Base-by-base conservation (phyloP, 2,797 vertebrate genomes). In the Enteromius paludinosus region DNA sequence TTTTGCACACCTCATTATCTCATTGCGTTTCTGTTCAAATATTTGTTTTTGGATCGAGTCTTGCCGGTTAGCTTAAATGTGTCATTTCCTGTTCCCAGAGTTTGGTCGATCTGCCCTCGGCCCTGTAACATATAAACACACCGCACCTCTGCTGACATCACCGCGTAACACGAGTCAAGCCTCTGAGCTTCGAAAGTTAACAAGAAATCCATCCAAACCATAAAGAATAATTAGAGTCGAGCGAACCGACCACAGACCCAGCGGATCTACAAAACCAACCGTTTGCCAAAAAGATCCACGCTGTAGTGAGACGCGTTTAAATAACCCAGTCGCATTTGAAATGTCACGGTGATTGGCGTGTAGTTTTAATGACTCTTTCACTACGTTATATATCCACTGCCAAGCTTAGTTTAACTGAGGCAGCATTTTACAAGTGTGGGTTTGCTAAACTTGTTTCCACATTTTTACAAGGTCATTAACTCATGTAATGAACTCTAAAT, bases 401-500 rank as follows among this genome's bases (percentile, higher is more conserved):
- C 82, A 86, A 73, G 33, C 73, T 71, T 64, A 71, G 73, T 85
- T 81, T 84, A 83, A 85, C 69, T 73, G 76, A 87, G 84, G 71
- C 74, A 45, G 73, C 82, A 77, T 81, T 88, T 85, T 86, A 85
- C 78, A 86, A 71, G 78, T 81, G 73, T 81, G 79, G 80, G 71
- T 82, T 84, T 86, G 78, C 81, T 81, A 61, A 86, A 88, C 79
- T 82, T 86, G 84, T 87, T 87, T 86, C 84, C 83, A 83, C 82
- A 87, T 86, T 82, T 84, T 88, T 85, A 86, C 87, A 85, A 88
- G 78, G 80, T 86, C 87, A 88, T 88, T 86, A 88, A 88, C 87
- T 88, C 81, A 84, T 79, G 86, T 88, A 88, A 88, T 83, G 83
- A 86, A 88, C 81, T 86, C 64, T 81, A 85, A 86, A 86, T 66